A percentile compares a stretch with the other conserved stretches of the same genome.
Conservation (phyloP, 2,888 invertebrate species). For the Scaptomyza caliginosa region DNA sequence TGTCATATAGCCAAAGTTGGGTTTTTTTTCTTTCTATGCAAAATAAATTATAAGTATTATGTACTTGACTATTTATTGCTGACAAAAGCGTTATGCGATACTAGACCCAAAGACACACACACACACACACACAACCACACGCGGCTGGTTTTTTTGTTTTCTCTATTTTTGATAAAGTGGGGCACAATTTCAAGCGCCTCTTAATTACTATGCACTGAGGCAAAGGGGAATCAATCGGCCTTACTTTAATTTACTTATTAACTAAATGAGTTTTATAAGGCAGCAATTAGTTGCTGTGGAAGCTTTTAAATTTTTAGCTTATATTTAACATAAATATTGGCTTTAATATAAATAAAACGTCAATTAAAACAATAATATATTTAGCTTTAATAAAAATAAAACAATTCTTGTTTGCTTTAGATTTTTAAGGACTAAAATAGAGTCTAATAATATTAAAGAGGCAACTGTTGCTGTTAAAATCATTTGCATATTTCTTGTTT, state of each 20-base stretch:
- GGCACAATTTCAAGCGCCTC: conserved; percentile 62
- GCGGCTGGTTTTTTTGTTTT: not conserved
- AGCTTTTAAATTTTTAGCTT: not conserved
- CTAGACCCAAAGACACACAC: conserved; percentile 10
- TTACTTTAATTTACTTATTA: conserved; percentile 33
- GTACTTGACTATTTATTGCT: conserved; percentile 77
- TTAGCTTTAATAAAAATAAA: no score
- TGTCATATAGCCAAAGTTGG: conserved; percentile 41
- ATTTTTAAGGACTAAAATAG: no score
- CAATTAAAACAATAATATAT: no score
- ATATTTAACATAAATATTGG: no score
- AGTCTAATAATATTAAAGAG: no score
- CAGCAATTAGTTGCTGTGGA: not conserved
- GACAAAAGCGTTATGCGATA: conserved; percentile 50
- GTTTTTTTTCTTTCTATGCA: conserved; percentile 53
- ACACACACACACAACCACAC: not conserved
- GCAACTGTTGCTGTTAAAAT: no score
- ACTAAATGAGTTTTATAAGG: conserved; percentile 6
- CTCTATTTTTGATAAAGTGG: conserved; percentile 44
- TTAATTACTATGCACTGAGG: conserved; percentile 57
- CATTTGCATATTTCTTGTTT: no score
- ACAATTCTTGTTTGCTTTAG: no score
- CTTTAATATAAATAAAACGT: no score
- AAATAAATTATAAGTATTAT: conserved; percentile 78
- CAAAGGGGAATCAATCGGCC: conserved; percentile 49